Percentiles rank a stretch among this genome's conserved stretches.
phyloP scores from a whole-genome alignment of 1,140 invertebrate genomes.

The Lasioglossum baleicum region DNA sequence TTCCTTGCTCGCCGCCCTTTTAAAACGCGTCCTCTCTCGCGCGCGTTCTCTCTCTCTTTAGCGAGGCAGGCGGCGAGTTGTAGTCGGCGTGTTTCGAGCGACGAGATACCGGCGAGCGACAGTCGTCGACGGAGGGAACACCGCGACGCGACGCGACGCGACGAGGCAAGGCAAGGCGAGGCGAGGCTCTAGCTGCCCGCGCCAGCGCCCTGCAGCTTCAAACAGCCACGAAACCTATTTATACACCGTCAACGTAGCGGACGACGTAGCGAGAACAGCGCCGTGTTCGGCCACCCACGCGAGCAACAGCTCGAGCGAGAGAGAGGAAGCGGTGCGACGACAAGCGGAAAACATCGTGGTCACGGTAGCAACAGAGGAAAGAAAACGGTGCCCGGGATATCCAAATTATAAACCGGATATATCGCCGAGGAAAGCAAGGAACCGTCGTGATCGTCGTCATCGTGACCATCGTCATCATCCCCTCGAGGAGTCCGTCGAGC shows the following conservation, averaged over 20 bases:
- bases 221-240: constrained; percentile 58
- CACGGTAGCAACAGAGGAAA: no score
- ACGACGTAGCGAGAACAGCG: constrained; percentile 46
- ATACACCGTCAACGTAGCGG: constrained; percentile 55
- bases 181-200: constrained; percentile 35
- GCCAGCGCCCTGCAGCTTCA: constrained; percentile 55
- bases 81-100: constrained; percentile 9
- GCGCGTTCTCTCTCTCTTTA: neutral
- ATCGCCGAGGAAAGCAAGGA: no score
- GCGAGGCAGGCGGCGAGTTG: constrained; percentile 4
- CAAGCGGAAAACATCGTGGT: neutral
- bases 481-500: no score
- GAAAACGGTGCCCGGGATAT: no score
- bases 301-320: constrained; percentile 33
- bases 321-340: constrained; percentile 13
- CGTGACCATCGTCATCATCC: neutral
- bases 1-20: constrained; percentile 17
- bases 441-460: no score
- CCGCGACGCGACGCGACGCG: neutral
- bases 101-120: neutral
- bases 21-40: neutral
- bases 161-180: neutral
- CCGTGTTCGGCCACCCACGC: constrained; percentile 47
- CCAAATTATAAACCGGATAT: no score
- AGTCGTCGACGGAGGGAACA: neutral